Base-by-base conservation (phyloP, 2,797 vertebrate species). In the Florisuga fusca region DNA sequence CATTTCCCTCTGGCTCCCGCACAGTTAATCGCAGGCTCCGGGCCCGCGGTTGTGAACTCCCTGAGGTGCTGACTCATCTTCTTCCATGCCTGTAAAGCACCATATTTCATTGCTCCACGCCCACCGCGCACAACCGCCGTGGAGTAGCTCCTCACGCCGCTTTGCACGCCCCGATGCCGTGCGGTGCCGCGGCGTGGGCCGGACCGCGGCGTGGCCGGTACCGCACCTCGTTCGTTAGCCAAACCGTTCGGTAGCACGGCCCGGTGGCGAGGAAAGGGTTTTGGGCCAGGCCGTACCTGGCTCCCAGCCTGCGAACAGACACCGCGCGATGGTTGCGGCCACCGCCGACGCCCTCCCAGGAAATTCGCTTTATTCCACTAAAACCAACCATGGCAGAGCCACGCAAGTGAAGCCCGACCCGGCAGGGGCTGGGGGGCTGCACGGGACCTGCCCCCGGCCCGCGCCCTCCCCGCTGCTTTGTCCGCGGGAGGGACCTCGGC, bases 41-140 rank as follows among this genome's bases (percentile, higher is more conserved):
- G 80, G 92, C 90, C 94, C 81, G 82, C 36, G 29, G 86, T 9
- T 72, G 50, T 21, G 3, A 94, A 87, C 92, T 91, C 95, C 90
- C 92, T 7, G 92, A 82, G 94, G 95, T 87, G 94, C 94, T 95
- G 94, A 96, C 94, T 94, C 93, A 95, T 96, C 95, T 91, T 71
- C 94, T 87, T 91, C 93, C 94, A 79, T 83, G 94, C 94, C 93
- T 27, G 77, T 31, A n/a, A 50, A 88, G 95, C 95, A 87, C 94
- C 95, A 84, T 84, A 55, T 80, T 87, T 85, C 94, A 77, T 15
- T 8, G 89, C 89, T 92, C 95, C 95, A 81, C 95, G 93, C 94
- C 95, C 95, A 72, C 92, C 51, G 90, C 89, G 92, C 79, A 74
- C 71, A 20, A n/a, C 72, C 69, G 84, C 90, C 66, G 48, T 23